Percentiles rank a stretch among this genome's conserved stretches.
These are phyloP conservation scores for Pyxicephalus adspersus DNA, from an alignment of 2,113 vertebrate genomes.

Conservation along the genomic window DNA sequence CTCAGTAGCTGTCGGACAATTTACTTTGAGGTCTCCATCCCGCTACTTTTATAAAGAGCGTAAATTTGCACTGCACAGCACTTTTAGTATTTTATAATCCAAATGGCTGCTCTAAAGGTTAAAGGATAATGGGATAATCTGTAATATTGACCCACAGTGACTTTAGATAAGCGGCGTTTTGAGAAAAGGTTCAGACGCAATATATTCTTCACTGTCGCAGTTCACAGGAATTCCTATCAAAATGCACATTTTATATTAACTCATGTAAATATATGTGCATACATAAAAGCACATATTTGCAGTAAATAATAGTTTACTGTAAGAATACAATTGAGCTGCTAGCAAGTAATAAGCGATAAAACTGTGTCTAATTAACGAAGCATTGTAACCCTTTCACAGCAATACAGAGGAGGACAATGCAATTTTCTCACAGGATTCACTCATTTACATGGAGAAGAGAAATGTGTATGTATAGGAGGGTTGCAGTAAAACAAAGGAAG, in stretches of 20 bases:
- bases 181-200: neutral
- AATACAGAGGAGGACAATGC: neutral
- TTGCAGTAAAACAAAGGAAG: too few species aligned
- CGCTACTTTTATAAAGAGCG: neutral
- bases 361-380: conserved; percentile 21
- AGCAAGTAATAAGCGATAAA: conserved; percentile 20
- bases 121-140: conserved; percentile 52
- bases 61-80: conserved; percentile 5
- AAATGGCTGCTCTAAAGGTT: conserved; percentile 22
- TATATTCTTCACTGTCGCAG: conserved; percentile 25
- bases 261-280: conserved; percentile 57
- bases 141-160: conserved; percentile 39
- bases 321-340: conserved; percentile 27
- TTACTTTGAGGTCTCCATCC: neutral
- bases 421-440: too few species aligned
- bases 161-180: neutral
- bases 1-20: neutral
- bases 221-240: conserved; percentile 32
- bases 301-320: conserved; percentile 41
- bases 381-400: conserved; percentile 6
- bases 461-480: too few species aligned
- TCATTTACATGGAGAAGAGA: too few species aligned
- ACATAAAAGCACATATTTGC: conserved; percentile 10
- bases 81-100: conserved; percentile 27
- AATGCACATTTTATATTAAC: conserved; percentile 55